Evolutionary conservation across 2,888 invertebrate genomes (phyloP), one percentile per base, ranked within the genome.

Genomic region (Clanis bilineata): DNA sequence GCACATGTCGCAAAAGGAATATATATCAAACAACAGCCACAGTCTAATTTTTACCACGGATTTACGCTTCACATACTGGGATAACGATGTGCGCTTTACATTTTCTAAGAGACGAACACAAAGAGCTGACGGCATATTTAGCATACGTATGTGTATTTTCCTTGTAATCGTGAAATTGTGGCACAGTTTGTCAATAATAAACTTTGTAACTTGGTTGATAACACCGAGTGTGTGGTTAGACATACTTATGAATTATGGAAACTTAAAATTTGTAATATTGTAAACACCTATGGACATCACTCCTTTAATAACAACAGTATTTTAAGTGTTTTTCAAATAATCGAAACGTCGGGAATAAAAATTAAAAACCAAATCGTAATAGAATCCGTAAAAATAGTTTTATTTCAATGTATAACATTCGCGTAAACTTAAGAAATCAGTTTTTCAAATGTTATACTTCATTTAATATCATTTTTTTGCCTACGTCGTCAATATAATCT

Each of bases 81-180:
- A 25, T 47, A 47, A 47, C 28, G 28, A 25, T 23, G 45, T n/a
- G 45, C 45, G 32, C 51, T 51, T 51, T 51, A 18, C n/a, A 18
- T 51, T 28, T 18, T 51, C 32, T 18, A 9, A 32, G 51, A 10
- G 9, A 18, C 32, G 18, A 41, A 41, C 41, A 41, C 41, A 41
- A 41, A 41, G 41, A 41, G 18, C 9, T 15, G 28, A 44, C 18
- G 44, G 23, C 28, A 51, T 32, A 51, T 28, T 25, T 23, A 41
- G 51, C 28, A 28, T 25, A 15, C 18, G 10, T 32, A 28, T 32
- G 51, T 47, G 23, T 28, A 28, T 47, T 51, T 51, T 51, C 32
- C 32, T 51, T 25, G 22, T 44, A 44, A 41, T 41, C 23, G 28
- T 18, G 51, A 32, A 51, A 51, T 32, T 51, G 18, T 51, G 44